phyloP scores from a whole-genome alignment of 2,888 invertebrate genomes.

The Amaurobius ferox region DNA sequence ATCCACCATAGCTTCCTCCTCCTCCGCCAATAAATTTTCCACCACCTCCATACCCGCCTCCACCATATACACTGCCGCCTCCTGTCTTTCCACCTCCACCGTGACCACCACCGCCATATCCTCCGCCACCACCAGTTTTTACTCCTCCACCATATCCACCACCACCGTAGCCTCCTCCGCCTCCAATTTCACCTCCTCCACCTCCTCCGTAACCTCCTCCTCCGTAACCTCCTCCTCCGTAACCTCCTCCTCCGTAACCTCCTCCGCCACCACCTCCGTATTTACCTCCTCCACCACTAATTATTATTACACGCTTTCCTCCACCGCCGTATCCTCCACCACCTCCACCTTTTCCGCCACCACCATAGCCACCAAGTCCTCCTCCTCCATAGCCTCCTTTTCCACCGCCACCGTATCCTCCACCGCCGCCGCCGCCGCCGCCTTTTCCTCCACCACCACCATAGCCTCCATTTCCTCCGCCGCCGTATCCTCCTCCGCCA shows the following conservation, averaged over 20 bases:
- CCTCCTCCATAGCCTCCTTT: conserved; percentile 12
- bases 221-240: neutral
- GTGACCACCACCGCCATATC: neutral
- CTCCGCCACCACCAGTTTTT: neutral
- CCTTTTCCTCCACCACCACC: conserved; percentile 10
- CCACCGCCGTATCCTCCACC: neutral
- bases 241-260: neutral
- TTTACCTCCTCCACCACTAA: neutral
- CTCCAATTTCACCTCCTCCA: neutral
- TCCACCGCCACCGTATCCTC: conserved; percentile 12
- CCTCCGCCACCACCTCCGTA: neutral
- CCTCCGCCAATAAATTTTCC: conserved; percentile 31
- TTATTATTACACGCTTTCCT: neutral
- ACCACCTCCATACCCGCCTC: neutral
- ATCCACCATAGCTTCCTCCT: conserved; percentile 8
- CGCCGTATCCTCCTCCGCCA: conserved; percentile 25
- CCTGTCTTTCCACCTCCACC: too few species aligned
- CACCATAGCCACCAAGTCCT: neutral
- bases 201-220: neutral
- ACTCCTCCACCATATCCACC: neutral
- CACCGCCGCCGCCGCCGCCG: conserved; percentile 24
- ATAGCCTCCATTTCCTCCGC: conserved; percentile 23
- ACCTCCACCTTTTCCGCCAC: neutral
- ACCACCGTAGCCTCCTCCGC: neutral
- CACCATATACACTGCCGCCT: neutral